Conservation (phyloP, 2,797 vertebrate species). For the Sciurus carolinensis region DNA sequence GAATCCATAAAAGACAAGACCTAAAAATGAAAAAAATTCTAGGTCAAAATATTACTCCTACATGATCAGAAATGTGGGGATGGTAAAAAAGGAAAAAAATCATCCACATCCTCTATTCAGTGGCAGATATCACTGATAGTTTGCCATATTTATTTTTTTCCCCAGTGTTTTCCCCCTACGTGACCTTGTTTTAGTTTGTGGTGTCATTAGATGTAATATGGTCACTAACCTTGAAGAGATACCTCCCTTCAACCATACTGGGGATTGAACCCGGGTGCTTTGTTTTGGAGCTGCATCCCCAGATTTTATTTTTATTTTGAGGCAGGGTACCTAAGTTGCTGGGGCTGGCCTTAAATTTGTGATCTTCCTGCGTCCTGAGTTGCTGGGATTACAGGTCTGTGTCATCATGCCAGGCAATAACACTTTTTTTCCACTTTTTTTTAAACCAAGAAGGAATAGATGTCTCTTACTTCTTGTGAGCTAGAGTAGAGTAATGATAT, state of each 20-base stretch:
- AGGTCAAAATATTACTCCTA: constrained; percentile 45
- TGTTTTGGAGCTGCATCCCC: too few species aligned
- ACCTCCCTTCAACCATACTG: neutral
- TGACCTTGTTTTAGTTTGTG: constrained; percentile 21
- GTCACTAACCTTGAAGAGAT: constrained; percentile 55
- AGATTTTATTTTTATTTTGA: too few species aligned
- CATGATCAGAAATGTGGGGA: constrained; percentile 26
- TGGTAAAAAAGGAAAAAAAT: neutral
- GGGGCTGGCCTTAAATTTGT: too few species aligned
- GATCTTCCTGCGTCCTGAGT: too few species aligned
- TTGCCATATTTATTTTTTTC: neutral
- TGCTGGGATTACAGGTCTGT: too few species aligned
- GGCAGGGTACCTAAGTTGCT: too few species aligned
- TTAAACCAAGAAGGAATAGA: neutral
- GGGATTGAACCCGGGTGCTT: too few species aligned
- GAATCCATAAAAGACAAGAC: neutral
- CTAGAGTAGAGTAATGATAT: neutral
- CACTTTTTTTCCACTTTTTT: too few species aligned
- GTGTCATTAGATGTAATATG: constrained; percentile 15
- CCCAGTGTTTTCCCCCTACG: neutral
- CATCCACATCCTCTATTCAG: neutral
- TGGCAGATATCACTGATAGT: neutral
- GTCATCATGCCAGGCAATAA: too few species aligned
- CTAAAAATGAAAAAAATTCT: neutral
- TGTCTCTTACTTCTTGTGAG: neutral